Conservation (phyloP, 2,888 invertebrate species). For the Drosophila cognata region DNA sequence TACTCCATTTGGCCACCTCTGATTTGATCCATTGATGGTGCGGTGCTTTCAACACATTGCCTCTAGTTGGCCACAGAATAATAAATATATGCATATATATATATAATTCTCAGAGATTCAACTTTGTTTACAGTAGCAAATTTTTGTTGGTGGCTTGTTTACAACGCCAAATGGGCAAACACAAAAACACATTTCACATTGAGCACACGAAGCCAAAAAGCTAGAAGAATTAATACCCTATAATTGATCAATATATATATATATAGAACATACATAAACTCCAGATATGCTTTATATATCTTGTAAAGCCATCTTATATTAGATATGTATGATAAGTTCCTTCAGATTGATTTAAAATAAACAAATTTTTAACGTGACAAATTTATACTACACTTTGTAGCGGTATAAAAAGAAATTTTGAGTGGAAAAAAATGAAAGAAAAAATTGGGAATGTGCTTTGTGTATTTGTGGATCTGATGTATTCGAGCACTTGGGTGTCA, state of each 20-base stretch:
- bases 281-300: neutral
- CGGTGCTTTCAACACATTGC: slow-evolving; percentile 42
- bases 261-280: neutral
- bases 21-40: slow-evolving; percentile 16
- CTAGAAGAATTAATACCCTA: slow-evolving; percentile 13
- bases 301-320: neutral
- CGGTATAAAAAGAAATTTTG: slow-evolving; percentile 4
- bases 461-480: slow-evolving; percentile 27
- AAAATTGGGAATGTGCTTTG: slow-evolving; percentile 24
- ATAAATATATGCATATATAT: neutral
- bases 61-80: slow-evolving; percentile 1
- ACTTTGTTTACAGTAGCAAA: slow-evolving; percentile 53
- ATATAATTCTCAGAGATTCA: slow-evolving; percentile 28
- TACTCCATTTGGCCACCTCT: neutral
- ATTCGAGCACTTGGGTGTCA: slow-evolving; percentile 51
- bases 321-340: neutral
- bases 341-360: neutral
- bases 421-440: slow-evolving; percentile 17
- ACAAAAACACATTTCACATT: slow-evolving; percentile 35
- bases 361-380: neutral
- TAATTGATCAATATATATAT: neutral
- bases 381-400: neutral
- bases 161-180: slow-evolving; percentile 54
- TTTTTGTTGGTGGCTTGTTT: slow-evolving; percentile 49
- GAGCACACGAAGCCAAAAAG: slow-evolving; percentile 25